Evolutionary conservation across 2,888 invertebrate species (phyloP).

Genomic region (Linnaemya vulpina): DNA sequence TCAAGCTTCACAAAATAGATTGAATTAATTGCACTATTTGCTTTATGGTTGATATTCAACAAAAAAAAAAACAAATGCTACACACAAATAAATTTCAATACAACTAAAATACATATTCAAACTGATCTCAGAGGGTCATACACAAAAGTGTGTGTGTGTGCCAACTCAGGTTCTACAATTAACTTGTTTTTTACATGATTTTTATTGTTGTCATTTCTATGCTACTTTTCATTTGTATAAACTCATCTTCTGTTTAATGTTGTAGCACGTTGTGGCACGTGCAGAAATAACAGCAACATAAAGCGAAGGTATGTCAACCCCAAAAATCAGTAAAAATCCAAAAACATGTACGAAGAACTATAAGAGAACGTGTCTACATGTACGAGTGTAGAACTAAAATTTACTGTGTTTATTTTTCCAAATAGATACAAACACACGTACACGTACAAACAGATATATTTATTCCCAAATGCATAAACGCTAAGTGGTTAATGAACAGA

Average conservation of each 20-base stretch:
- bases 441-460: neutral
- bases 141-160: neutral
- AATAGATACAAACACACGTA: neutral
- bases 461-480: slow-evolving; percentile 63
- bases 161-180: neutral
- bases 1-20: neutral
- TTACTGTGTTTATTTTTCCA: slow-evolving; percentile 23
- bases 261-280: slow-evolving; percentile 66
- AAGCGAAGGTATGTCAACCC: slow-evolving; percentile 62
- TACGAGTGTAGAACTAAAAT: slow-evolving; percentile 16
- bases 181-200: slow-evolving; percentile 37
- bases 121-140: neutral
- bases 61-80: neutral
- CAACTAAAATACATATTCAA: slow-evolving; percentile 12
- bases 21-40: slow-evolving; percentile 9
- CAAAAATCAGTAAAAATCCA: slow-evolving; percentile 10
- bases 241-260: slow-evolving; percentile 43
- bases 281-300: slow-evolving; percentile 58
- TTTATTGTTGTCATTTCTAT: slow-evolving; percentile 46
- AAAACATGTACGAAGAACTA: neutral
- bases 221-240: slow-evolving; percentile 12
- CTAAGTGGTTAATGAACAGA: slow-evolving; percentile 25
- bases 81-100: slow-evolving; percentile 12
- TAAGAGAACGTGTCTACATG: too few species aligned
- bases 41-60: neutral